Base-by-base conservation (phyloP, 1,140 invertebrate species). In the Drosophila sechellia region DNA sequence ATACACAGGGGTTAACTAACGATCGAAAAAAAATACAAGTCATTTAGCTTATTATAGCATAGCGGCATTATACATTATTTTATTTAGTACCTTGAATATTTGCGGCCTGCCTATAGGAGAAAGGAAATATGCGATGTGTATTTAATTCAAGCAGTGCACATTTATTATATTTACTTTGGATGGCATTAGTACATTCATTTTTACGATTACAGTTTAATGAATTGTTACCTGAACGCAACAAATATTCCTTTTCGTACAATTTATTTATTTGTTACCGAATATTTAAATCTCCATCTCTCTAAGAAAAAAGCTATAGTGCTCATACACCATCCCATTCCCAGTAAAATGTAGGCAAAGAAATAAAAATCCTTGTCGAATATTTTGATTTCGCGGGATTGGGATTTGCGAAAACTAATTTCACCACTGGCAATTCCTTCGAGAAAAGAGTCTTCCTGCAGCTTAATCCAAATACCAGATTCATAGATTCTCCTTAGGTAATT, bases 361-460 rank as follows among this genome's bases (percentile, higher is more conserved):
- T 77, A 77, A 13, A 76, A 77, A 5, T 77, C 56, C 45, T 49
- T 76, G 8, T 76, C 55, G 2, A 76, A 68, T 1, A 75, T 37
- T 15, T 55, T 49, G 0, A 66, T 17, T 20, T 68, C 54, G 3
- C 52, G 15, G 0, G 40, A 35, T 1, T 22, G 61, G 0, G 74
- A 48, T 5, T 17, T 54, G 0, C 73, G 71, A 54, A 68, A 76
- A n/a, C n/a, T 49, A 2, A 77, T 77, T 37, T 61, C 40, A 1
- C 56, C 50, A 40, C 63, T 70, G 4, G 37, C 12, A 1, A 77
- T 77, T 10, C 74, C 74, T 20, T 68, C 73, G 8, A n/a, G 10
- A 6, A 45, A 34, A 15, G 73, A 20, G 1, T 77, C 57, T 0
- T 13, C 15, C 8, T 54, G 13, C 0, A 59, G 27, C 20, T 77